These are phyloP conservation scores for Nomada ferruginata DNA, from an alignment of 2,888 invertebrate genomes.

Conservation along the genomic window DNA sequence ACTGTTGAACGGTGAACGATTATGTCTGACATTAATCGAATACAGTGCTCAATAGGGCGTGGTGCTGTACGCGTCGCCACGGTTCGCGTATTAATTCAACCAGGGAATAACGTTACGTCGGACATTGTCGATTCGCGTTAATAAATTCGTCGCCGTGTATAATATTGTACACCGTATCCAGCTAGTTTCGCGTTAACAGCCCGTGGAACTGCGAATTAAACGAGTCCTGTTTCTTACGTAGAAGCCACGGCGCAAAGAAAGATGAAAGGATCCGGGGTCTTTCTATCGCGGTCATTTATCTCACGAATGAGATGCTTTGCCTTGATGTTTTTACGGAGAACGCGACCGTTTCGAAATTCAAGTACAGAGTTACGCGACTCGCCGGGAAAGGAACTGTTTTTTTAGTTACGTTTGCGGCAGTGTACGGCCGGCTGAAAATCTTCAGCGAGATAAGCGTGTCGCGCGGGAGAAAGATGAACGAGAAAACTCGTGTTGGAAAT, in stretches of 20 bases:
- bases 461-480: not conserved
- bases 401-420: constrained; percentile 11
- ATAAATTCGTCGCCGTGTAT: not conserved
- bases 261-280: constrained; percentile 10
- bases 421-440: constrained; percentile 7
- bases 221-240: not conserved
- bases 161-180: not conserved
- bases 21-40: constrained; percentile 20
- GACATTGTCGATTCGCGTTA: constrained; percentile 15
- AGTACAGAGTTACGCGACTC: constrained; percentile 27
- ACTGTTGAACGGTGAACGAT: not conserved
- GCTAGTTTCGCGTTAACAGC: not conserved
- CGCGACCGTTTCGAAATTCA: constrained; percentile 30
- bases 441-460: constrained; percentile 8
- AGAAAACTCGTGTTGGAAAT: not conserved
- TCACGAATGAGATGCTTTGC: constrained; percentile 24
- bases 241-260: not conserved
- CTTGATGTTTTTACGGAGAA: constrained; percentile 25
- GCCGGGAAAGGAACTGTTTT: not conserved
- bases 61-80: constrained; percentile 13
- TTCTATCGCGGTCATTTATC: constrained; percentile 37
- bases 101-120: constrained; percentile 26
- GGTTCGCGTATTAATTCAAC: constrained; percentile 17
- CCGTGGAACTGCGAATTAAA: constrained; percentile 29
- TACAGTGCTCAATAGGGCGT: constrained; percentile 7